Evolutionary conservation across 2,113 vertebrate species (phyloP), one percentile per base, ranked within the genome.

Genomic region (Lophura nycthemera): DNA sequence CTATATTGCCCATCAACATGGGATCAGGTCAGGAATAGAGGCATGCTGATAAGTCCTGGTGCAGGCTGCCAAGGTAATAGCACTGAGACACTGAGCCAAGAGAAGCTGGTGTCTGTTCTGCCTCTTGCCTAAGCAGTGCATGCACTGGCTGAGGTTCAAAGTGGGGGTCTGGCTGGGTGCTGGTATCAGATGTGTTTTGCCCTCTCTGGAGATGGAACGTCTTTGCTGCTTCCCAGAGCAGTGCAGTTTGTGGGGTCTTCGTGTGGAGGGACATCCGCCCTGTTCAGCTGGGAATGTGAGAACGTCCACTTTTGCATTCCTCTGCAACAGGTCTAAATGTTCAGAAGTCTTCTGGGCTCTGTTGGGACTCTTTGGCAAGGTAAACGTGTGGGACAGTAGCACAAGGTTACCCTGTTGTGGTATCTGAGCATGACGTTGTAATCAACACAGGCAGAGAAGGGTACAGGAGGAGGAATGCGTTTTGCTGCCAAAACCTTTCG

Each of bases 401-500:
- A 57, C 90, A 57, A 8, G 38, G 65, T 77, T 74, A 2, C 72
- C 6, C 72, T 40, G 24, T 5, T 86, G 79, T 70, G 59, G 7
- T 63, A 2, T 64, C 69, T 40, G 72, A 38, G 64, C 30, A 1
- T 34, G 83, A 70, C 0, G 3, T 20, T 13, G 34, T 76, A 86
- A 77, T 45, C 0, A 3, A 77, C 59, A 30, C 54, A 17, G 66
- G 64, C 43, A 56, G 82, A 54, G 36, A 63, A 83, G 71, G 83
- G 36, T 54, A 5, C 66, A 5, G 85, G 83, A 91, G 69, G 40
- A 64, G 80, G 90, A 90, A 75, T 81, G 45, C 1, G 11, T 64
- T 43, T 43, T 59, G 69, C 92, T 84, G 90, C 93, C 93, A 93
- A 52, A 92, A 81, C 73, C 80, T 90, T 94, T 72, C 1, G 15